Percentiles rank a stretch among this genome's conserved stretches.
Evolutionary conservation across 2,113 vertebrate genomes (phyloP).

Genomic region (Microtus pennsylvanicus): DNA sequence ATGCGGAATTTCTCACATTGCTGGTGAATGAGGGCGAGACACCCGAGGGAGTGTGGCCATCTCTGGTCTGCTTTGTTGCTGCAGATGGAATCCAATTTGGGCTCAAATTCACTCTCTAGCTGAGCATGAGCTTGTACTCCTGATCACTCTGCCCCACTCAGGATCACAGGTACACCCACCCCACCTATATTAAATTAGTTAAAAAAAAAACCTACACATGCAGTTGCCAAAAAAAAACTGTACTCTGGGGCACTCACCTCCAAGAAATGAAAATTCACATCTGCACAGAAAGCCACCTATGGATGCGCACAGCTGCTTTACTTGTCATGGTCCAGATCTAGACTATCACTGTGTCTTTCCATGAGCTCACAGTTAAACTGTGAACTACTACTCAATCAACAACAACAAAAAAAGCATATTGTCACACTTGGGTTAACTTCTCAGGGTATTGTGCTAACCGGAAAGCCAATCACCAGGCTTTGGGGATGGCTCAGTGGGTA

Average conservation of each 20-base stretch:
- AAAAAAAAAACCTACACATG: not conserved
- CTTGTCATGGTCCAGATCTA: not conserved
- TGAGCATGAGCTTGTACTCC: not conserved
- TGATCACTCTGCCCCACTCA: not conserved
- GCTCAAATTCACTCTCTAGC: not conserved
- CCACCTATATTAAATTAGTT: not conserved
- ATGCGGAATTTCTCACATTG: accelerated
- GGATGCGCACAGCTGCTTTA: not conserved
- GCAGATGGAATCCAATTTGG: not conserved
- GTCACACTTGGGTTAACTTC: not conserved
- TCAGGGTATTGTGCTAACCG: not conserved
- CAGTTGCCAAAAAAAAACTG: not conserved
- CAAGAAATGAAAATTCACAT: not conserved
- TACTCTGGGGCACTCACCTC: not conserved
- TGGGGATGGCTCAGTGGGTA: not conserved
- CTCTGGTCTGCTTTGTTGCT: not conserved
- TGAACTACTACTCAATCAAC: not conserved
- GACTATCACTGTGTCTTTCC: not conserved
- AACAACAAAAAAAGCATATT: not conserved
- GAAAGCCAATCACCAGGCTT: not conserved
- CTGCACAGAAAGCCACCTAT: not conserved
- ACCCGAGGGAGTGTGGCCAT: not conserved
- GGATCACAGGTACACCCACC: not conserved
- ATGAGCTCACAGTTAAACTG: not conserved
- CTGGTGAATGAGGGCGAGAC: not conserved